Percentiles rank a stretch among this genome's conserved stretches.
phyloP scores from a whole-genome alignment of 2,888 invertebrate species.

The Monochamus alternatus region DNA sequence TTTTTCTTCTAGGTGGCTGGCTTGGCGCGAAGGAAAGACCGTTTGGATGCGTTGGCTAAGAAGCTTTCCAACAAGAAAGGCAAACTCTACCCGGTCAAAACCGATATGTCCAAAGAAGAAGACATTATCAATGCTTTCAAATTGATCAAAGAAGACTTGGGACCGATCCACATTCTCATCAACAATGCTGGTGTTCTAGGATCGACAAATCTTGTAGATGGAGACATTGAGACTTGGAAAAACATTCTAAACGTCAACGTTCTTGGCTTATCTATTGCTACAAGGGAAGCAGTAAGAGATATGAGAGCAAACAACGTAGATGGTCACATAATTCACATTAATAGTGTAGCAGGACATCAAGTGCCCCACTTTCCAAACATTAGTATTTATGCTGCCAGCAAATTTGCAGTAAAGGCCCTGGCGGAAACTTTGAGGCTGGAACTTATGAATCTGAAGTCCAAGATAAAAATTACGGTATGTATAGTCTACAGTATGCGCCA shows the following conservation, averaged over 20 bases:
- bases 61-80: conserved; percentile 50
- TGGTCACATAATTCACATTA: conserved; percentile 53
- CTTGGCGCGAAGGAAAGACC: conserved; percentile 45
- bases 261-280: conserved; percentile 43
- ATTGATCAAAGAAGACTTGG: conserved; percentile 61
- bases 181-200: conserved; percentile 63
- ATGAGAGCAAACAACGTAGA: conserved; percentile 48
- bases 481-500: no score
- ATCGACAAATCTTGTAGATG: conserved; percentile 52
- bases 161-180: conserved; percentile 63
- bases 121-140: conserved; percentile 62
- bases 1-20: conserved; percentile 42
- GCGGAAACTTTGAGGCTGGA: conserved; percentile 54
- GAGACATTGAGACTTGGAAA: conserved; percentile 40
- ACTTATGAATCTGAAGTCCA: conserved; percentile 43
- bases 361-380: conserved; percentile 34
- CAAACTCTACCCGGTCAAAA: conserved; percentile 60
- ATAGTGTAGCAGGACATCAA: conserved; percentile 50
- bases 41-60: conserved; percentile 38
- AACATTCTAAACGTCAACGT: conserved; percentile 49
- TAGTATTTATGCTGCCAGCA: conserved; percentile 53
- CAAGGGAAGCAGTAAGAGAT: conserved; percentile 49
- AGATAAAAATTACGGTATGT: conserved; percentile 55
- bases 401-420: conserved; percentile 55
- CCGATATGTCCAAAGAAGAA: conserved; percentile 63